Base-by-base conservation (phyloP, 2,113 vertebrate species). In the Cephalophus harveyi region DNA sequence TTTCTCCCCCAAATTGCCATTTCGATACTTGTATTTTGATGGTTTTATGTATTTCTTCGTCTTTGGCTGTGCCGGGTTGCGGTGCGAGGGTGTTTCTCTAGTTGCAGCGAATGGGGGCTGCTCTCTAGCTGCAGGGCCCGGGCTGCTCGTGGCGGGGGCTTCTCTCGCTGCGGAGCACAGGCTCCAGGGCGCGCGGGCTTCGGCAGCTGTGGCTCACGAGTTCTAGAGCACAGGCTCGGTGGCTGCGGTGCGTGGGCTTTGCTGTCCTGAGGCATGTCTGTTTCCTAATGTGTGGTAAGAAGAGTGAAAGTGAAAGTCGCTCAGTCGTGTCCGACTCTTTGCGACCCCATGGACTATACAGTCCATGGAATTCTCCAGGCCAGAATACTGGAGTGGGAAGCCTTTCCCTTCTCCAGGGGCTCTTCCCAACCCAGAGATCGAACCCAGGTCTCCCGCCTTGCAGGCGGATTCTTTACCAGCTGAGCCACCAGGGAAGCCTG, bases 171-270 rank as follows among this genome's bases (percentile, higher is more conserved):
- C 36, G 0, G 36, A 25, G 21, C 36, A 6, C 21, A 7, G 36
- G 21, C 36, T 25, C 11, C 1, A 25, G 36, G 67, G 36, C 23
- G 3, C 1, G 2, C 6, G 23, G 36, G 12, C 23, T 43, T 14
- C 12, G 6, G 40, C 2, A 2, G 71, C 13, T 1, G 6, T 7
- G 23, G 40, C 12, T 27, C 36, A 0, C 3, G 6, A 7, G 36
- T 2, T 43, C 71, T 13, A 14, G 36, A 25, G 11, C 71, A 2
- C 23, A 14, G 36, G 40, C 36, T 23, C 36, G 6, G 36, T 27
- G 23, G 36, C 6, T 14, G 11, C 3, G 36, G 11, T 7, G 7
- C 67, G 0, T 6, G 71, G 36, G 71, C 36, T 43, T 6, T 14
- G 71, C 71, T 76, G 67, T 76, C 71, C 36, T 13, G n/a, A 6